Percentiles rank a stretch among this genome's conserved stretches.
These are phyloP conservation scores for Volucella inflata DNA, from an alignment of 2,888 invertebrate genomes.

Conservation along the genomic window DNA sequence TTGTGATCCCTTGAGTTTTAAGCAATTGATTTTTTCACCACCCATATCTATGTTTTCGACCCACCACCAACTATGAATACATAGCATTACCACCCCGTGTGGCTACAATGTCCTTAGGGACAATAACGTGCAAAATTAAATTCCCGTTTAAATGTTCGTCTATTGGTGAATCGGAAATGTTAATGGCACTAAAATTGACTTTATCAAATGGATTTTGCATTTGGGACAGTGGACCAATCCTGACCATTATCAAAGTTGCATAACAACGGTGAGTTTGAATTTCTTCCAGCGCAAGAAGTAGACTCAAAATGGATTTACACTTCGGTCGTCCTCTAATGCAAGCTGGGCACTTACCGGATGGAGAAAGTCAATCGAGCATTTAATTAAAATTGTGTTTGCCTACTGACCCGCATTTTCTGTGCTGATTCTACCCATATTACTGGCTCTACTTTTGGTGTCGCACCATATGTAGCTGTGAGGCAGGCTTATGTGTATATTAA, in stretches of 20 bases:
- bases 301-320: conserved; percentile 49
- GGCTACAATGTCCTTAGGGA: neutral
- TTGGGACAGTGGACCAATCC: conserved; percentile 37
- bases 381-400: conserved; percentile 75
- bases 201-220: conserved; percentile 62
- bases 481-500: conserved; percentile 54
- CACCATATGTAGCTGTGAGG: conserved; percentile 50
- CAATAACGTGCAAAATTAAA: conserved; percentile 11
- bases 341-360: neutral
- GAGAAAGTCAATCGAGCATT: conserved; percentile 63
- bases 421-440: neutral
- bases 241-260: conserved; percentile 43
- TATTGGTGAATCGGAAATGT: conserved; percentile 38
- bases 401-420: conserved; percentile 67
- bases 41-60: conserved; percentile 2
- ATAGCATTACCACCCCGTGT: neutral
- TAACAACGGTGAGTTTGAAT: conserved; percentile 12
- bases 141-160: conserved; percentile 37
- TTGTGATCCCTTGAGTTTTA: conserved; percentile 35
- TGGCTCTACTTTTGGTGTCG: conserved; percentile 2
- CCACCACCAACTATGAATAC: neutral
- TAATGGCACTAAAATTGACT: conserved; percentile 64
- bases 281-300: conserved; percentile 10
- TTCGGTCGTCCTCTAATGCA: neutral
- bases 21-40: conserved; percentile 47